phyloP scores from a whole-genome alignment of 1,140 invertebrate genomes.

The Maniola jurtina region DNA sequence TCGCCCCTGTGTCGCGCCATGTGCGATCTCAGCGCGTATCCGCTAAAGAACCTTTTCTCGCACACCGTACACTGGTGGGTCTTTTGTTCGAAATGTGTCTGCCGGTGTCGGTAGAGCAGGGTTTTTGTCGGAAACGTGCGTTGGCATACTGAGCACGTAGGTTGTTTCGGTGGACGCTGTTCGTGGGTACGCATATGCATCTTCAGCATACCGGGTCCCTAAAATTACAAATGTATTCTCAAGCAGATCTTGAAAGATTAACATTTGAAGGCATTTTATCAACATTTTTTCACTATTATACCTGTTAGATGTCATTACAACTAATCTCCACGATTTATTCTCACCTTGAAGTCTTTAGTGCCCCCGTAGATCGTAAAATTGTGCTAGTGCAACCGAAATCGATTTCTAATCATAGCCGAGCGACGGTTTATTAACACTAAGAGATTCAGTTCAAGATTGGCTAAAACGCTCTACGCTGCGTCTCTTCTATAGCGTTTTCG shows the following conservation, averaged over 20 bases:
- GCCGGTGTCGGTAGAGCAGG: conserved; percentile 79
- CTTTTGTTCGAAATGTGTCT: conserved; percentile 80
- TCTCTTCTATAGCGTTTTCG: too few relatives aligned
- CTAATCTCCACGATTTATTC: too few relatives aligned
- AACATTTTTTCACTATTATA: neutral
- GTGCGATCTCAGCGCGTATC: conserved; percentile 73
- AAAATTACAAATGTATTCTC: conserved; percentile 34
- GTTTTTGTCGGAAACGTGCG: conserved; percentile 80
- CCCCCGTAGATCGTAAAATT: too few relatives aligned
- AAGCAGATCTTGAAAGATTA: neutral
- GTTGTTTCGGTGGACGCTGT: conserved; percentile 75
- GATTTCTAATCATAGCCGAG: too few relatives aligned
- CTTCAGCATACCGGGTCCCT: conserved; percentile 81
- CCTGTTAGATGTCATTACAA: too few relatives aligned
- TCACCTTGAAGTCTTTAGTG: too few relatives aligned
- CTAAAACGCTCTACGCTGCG: too few relatives aligned
- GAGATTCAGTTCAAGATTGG: too few relatives aligned
- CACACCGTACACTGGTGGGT: conserved; percentile 73
- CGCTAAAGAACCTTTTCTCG: conserved; percentile 75
- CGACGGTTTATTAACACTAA: too few relatives aligned
- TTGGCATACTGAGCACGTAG: conserved; percentile 80
- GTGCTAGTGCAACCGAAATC: too few relatives aligned
- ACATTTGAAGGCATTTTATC: too few relatives aligned
- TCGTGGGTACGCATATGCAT: conserved; percentile 83
- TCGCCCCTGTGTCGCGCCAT: conserved; percentile 73